A percentile compares a stretch with the other conserved stretches of the same genome.
Conservation (phyloP, 2,113 vertebrate species). For the Trochalopteron elliotii region DNA sequence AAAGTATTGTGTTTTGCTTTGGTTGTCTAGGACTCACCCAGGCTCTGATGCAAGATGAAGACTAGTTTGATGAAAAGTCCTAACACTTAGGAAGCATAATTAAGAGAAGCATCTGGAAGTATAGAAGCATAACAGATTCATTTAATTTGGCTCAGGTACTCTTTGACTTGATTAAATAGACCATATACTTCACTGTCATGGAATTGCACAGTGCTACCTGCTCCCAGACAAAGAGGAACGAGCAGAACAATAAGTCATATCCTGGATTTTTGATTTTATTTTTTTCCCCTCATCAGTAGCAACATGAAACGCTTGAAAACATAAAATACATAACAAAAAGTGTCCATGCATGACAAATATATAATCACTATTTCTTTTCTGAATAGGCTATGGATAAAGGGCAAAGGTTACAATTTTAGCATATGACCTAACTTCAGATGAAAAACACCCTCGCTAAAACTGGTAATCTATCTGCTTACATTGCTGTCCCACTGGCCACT, state of each 20-base stretch:
- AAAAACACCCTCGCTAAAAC: not conserved
- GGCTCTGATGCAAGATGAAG: not conserved
- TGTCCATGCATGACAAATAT: not conserved
- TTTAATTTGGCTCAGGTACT: not conserved
- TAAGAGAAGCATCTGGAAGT: not conserved
- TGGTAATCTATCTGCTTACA: not conserved
- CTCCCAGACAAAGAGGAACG: not conserved
- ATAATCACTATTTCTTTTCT: not conserved
- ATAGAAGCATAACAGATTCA: not conserved
- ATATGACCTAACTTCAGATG: not conserved
- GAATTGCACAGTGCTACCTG: not conserved
- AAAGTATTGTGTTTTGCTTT: not conserved
- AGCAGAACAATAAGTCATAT: not conserved
- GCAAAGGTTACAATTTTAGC: not conserved
- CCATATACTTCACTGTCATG: not conserved
- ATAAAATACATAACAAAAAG: not conserved
- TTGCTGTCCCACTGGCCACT: not conserved
- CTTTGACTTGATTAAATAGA: not conserved
- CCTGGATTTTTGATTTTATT: not conserved
- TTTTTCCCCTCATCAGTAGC: not conserved
- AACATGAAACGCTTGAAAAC: not conserved
- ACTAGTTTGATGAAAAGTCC: not conserved
- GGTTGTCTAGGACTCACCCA: not conserved
- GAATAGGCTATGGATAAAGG: not conserved
- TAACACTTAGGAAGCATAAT: not conserved